Evolutionary conservation across 2,113 vertebrate species (phyloP).

Genomic region (Jaculus jaculus): DNA sequence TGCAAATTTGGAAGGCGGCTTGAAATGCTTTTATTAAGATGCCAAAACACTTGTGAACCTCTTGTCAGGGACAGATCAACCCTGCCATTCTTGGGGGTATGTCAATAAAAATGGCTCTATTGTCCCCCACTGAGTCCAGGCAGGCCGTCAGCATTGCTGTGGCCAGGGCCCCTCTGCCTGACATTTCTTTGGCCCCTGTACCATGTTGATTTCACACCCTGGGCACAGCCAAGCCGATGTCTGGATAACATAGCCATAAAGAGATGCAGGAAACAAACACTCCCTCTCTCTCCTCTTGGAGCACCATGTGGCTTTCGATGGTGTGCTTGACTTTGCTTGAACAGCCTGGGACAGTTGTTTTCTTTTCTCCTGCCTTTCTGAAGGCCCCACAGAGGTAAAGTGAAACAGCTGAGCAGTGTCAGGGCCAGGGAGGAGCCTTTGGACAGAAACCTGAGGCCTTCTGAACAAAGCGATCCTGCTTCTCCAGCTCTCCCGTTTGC

Average conservation of each 20-base stretch:
- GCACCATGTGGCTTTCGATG: accelerated
- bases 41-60: conserved; percentile 39
- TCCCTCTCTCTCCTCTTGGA: background rate
- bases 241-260: conserved; percentile 45
- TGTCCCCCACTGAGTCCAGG: conserved; percentile 40
- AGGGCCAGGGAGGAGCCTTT: accelerated
- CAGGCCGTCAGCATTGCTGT: background rate
- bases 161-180: conserved; percentile 15
- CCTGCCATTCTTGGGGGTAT: conserved; percentile 57
- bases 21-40: conserved; percentile 61
- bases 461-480: background rate
- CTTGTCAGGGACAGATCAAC: conserved; percentile 1
- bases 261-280: background rate
- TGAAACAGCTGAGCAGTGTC: accelerated
- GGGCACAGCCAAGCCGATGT: conserved; percentile 66
- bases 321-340: background rate
- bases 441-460: background rate
- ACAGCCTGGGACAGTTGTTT: background rate
- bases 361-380: background rate
- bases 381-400: background rate
- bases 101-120: conserved; percentile 62
- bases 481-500: background rate
- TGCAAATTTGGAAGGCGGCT: conserved; percentile 45
- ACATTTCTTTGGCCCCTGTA: conserved; percentile 60
- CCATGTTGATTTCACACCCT: conserved; percentile 65